These are phyloP conservation scores for Tryphoninae sp. DNA, from an alignment of 2,888 invertebrate species.

Conservation along the genomic window DNA sequence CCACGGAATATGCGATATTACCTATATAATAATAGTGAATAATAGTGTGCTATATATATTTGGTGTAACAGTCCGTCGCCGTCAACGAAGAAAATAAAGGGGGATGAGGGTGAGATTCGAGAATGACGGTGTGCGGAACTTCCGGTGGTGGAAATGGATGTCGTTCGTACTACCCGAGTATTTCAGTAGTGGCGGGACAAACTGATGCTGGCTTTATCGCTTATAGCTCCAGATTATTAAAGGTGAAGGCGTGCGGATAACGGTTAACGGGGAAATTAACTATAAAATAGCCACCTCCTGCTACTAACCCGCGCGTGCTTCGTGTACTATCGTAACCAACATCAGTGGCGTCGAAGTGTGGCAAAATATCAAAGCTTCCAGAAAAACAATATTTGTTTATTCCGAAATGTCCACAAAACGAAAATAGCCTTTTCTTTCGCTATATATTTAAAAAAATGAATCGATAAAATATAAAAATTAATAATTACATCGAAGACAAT, in stretches of 20 bases:
- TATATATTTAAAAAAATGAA: conserved; percentile 2
- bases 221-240: conserved; percentile 58
- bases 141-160: conserved; percentile 47
- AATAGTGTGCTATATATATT: conserved; percentile 6
- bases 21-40: conserved; percentile 5
- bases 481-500: background rate
- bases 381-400: conserved; percentile 5
- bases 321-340: conserved; percentile 27
- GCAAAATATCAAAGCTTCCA: background rate
- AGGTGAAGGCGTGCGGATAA: conserved; percentile 48
- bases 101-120: conserved; percentile 1
- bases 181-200: conserved; percentile 33
- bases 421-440: too few relatives aligned
- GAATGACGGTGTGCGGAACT: conserved; percentile 34
- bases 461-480: background rate
- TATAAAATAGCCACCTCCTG: conserved; percentile 40
- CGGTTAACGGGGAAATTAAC: conserved; percentile 56
- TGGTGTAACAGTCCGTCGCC: conserved; percentile 25
- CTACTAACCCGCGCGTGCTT: background rate
- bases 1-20: background rate
- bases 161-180: conserved; percentile 21
- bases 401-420: too few relatives aligned
- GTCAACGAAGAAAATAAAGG: background rate
- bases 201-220: conserved; percentile 52
- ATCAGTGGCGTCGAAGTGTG: conserved; percentile 6